These are phyloP conservation scores for Cataglyphis livida DNA, from an alignment of 2,888 invertebrate genomes.

Conservation along the genomic window DNA sequence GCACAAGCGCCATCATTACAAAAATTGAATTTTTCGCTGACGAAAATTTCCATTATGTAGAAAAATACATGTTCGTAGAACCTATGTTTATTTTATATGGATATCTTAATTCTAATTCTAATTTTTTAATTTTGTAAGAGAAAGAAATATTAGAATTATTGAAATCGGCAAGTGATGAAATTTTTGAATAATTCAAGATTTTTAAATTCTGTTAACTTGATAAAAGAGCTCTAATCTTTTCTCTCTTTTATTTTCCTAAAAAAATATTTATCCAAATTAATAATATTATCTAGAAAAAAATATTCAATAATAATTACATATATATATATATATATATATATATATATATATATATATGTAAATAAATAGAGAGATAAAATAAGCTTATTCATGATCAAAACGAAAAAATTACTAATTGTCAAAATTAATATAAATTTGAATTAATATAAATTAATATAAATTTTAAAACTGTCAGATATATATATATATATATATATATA, in stretches of 20 bases:
- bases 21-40: conserved; percentile 25
- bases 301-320: background rate
- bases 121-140: background rate
- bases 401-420: background rate
- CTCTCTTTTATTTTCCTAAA: background rate
- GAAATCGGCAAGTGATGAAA: background rate
- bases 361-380: background rate
- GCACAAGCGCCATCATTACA: conserved; percentile 22
- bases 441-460: background rate
- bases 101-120: background rate
- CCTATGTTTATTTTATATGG: conserved; percentile 9
- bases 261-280: background rate
- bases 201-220: background rate
- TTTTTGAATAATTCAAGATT: background rate
- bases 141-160: background rate
- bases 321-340: too few species aligned
- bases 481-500: background rate
- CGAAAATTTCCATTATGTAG: conserved; percentile 34
- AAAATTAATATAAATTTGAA: background rate
- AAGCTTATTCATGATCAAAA: background rate
- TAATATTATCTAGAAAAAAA: background rate
- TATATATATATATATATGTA: too few species aligned
- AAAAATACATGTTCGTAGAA: conserved; percentile 28
- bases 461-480: background rate
- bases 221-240: background rate